A percentile compares a stretch with the other conserved stretches of the same genome.
These are phyloP conservation scores for Chaetodon trifascialis DNA, from an alignment of 2,113 vertebrate genomes.

Conservation along the genomic window DNA sequence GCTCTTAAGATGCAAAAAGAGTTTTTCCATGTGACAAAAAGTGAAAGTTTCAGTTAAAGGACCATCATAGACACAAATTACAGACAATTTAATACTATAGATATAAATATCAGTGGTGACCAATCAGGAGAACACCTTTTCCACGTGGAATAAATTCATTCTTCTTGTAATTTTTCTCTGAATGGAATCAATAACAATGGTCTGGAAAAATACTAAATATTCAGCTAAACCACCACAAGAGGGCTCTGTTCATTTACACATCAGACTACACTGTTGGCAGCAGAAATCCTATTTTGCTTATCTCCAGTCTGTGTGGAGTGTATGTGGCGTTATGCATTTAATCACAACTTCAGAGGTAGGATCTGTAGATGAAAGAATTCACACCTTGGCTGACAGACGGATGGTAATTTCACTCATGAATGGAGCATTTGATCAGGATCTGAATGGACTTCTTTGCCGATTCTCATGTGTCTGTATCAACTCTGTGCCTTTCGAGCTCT, in stretches of 20 bases:
- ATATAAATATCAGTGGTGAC: background rate
- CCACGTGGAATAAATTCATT: background rate
- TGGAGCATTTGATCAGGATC: slow-evolving; percentile 83
- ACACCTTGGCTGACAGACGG: slow-evolving; percentile 82
- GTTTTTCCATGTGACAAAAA: background rate
- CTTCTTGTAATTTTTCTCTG: background rate
- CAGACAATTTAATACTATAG: background rate
- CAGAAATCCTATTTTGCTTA: slow-evolving; percentile 62
- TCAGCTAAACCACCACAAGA: slow-evolving; percentile 51
- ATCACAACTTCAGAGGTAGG: slow-evolving; percentile 75
- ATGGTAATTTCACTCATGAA: slow-evolving; percentile 85
- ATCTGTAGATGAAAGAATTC: slow-evolving; percentile 81
- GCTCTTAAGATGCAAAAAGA: background rate
- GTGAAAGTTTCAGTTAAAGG: too few species aligned
- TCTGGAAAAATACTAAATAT: background rate
- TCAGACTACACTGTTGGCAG: background rate
- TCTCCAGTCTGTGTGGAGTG: slow-evolving; percentile 56
- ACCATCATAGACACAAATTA: background rate
- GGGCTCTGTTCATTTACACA: slow-evolving; percentile 48
- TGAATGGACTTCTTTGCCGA: slow-evolving; percentile 77
- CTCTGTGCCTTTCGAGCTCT: slow-evolving; percentile 59
- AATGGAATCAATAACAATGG: background rate
- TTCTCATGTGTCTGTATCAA: slow-evolving; percentile 74
- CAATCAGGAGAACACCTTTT: background rate
- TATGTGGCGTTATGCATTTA: slow-evolving; percentile 76